phyloP scores from a whole-genome alignment of 1,140 invertebrate genomes.

The Monomorium pharaonis region DNA sequence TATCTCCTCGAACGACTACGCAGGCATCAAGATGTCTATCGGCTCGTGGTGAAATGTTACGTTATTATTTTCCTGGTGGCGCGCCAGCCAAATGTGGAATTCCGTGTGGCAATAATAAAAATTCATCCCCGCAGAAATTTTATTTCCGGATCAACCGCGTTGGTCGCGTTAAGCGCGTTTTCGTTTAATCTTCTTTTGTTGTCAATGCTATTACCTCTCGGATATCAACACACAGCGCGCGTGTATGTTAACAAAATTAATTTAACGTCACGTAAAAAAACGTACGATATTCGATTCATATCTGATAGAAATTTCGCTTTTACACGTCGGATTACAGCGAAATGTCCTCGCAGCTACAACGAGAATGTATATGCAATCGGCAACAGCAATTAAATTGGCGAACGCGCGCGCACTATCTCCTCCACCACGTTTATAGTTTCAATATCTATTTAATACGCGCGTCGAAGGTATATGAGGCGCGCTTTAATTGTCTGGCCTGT shows the following conservation, averaged over 20 bases:
- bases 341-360: slow-evolving; percentile 12
- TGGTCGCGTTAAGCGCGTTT: neutral
- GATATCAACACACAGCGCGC: neutral
- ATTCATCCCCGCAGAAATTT: slow-evolving; percentile 60
- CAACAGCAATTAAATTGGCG: slow-evolving; percentile 26
- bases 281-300: neutral
- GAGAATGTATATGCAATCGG: slow-evolving; percentile 1
- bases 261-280: neutral
- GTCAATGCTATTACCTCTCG: neutral
- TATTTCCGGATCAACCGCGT: slow-evolving; percentile 48
- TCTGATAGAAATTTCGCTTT: neutral
- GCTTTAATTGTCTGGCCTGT: slow-evolving; percentile 48
- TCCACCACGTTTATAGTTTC: slow-evolving; percentile 28
- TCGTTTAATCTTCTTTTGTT: slow-evolving; percentile 6
- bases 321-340: neutral
- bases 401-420: neutral
- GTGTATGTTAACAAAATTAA: slow-evolving; percentile 15
- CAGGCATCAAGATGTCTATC: slow-evolving; percentile 58
- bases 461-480: slow-evolving; percentile 20
- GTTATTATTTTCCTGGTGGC: slow-evolving; percentile 72
- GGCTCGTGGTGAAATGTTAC: slow-evolving; percentile 69
- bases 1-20: slow-evolving; percentile 48
- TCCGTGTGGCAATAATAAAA: slow-evolving; percentile 66
- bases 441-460: slow-evolving; percentile 50
- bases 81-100: slow-evolving; percentile 58